phyloP scores from a whole-genome alignment of 1,140 invertebrate genomes.

The Drosophila pachea region DNA sequence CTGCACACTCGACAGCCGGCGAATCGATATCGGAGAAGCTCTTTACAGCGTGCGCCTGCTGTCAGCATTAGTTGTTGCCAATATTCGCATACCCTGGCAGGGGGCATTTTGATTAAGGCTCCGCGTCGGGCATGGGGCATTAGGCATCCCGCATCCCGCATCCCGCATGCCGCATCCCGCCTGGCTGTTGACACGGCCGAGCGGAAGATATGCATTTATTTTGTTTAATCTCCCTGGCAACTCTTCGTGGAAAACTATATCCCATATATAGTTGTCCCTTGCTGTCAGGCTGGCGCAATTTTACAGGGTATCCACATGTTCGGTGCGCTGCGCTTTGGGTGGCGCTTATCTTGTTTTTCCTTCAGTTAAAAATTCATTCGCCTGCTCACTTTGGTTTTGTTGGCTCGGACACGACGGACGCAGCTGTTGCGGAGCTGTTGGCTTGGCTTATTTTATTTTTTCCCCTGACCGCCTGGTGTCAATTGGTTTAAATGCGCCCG shows the following conservation, averaged over 20 bases:
- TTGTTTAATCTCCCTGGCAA: no score
- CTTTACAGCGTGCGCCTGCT: constrained; percentile 32
- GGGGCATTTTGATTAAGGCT: background rate
- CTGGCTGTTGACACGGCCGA: no score
- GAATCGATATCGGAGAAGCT: constrained; percentile 38
- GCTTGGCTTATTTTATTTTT: constrained; percentile 52
- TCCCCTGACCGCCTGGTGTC: constrained; percentile 54
- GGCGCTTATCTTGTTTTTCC: constrained; percentile 14
- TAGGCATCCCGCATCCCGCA: no score
- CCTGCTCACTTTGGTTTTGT: constrained; percentile 42
- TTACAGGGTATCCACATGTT: background rate
- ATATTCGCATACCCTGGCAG: constrained; percentile 2
- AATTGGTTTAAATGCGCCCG: constrained; percentile 69
- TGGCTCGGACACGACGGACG: constrained; percentile 52
- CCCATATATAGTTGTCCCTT: no score
- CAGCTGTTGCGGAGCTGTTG: constrained; percentile 65
- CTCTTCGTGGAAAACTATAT: no score
- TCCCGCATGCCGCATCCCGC: no score
- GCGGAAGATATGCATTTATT: no score
- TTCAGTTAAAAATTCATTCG: constrained; percentile 62
- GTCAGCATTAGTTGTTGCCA: constrained; percentile 43
- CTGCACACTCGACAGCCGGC: constrained; percentile 20
- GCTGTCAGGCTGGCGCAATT: no score
- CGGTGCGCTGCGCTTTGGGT: background rate
- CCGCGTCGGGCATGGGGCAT: no score